Conservation (phyloP, 2,113 vertebrate species). For the Ceyx margarethae region DNA sequence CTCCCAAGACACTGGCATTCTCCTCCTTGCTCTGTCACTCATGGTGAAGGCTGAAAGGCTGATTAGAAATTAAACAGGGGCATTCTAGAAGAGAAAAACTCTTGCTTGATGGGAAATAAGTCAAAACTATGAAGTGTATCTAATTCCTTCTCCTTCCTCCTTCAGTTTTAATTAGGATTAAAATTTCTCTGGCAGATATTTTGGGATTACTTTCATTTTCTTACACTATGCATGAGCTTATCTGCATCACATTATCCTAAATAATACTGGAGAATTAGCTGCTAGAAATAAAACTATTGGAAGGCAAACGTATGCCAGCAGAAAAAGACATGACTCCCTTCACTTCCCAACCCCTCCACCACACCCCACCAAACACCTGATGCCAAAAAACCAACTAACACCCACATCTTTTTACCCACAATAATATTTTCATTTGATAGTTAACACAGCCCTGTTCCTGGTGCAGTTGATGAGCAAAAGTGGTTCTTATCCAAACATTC, state of each 20-base stretch:
- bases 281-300: neutral
- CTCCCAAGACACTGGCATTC: neutral
- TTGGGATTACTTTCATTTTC: constrained; percentile 24
- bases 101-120: neutral
- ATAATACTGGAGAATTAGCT: neutral
- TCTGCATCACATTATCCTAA: neutral
- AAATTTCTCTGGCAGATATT: neutral
- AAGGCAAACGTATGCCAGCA: neutral
- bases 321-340: neutral
- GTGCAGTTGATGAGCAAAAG: neutral
- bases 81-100: constrained; percentile 28
- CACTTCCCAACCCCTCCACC: neutral
- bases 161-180: constrained; percentile 50
- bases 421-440: neutral
- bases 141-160: neutral
- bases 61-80: constrained; percentile 15
- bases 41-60: neutral
- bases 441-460: neutral
- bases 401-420: neutral
- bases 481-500: neutral
- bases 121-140: neutral
- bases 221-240: neutral
- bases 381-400: neutral
- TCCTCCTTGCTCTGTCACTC: constrained; percentile 35
- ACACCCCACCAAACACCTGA: neutral